Conservation (phyloP, 2,797 vertebrate genomes). For the Phoebastria nigripes region DNA sequence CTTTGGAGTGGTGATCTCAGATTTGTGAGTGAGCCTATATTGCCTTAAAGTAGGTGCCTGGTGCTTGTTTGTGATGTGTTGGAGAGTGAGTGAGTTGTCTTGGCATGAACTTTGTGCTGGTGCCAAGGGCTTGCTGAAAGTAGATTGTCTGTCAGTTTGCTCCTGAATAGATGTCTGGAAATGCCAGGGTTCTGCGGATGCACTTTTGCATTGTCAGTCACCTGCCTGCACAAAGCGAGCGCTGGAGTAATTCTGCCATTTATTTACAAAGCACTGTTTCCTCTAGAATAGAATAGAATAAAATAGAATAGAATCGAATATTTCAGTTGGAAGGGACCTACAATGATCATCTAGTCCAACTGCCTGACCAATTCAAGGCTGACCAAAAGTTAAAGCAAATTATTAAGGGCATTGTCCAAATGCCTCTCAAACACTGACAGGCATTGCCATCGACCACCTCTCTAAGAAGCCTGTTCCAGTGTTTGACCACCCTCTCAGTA, state of each 20-base stretch:
- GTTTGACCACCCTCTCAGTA: not conserved
- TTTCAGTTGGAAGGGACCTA: not conserved
- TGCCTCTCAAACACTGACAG: not conserved
- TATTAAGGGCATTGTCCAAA: not conserved
- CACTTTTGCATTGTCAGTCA: not conserved
- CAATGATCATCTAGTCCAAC: not conserved
- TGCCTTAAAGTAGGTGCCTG: constrained; percentile 17
- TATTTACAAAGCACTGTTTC: not conserved
- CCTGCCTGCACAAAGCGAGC: not conserved
- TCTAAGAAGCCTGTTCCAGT: not conserved
- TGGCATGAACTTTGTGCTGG: constrained; percentile 14
- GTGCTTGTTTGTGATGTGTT: constrained; percentile 30
- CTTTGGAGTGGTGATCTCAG: constrained; percentile 23
- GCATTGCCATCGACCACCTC: not conserved
- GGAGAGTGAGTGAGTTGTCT: constrained; percentile 25
- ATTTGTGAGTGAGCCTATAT: constrained; percentile 25
- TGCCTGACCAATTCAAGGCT: not conserved
- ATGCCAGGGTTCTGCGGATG: not conserved
- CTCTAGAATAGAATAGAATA: not conserved
- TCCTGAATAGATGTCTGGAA: constrained; percentile 15
- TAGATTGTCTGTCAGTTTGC: constrained; percentile 13
- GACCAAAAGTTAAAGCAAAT: not conserved
- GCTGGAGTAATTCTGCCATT: not conserved
- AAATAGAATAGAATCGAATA: not conserved
- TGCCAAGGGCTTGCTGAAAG: constrained; percentile 45